Conservation (phyloP, 2,797 vertebrate genomes). For the Pseudomugil tenellus region DNA sequence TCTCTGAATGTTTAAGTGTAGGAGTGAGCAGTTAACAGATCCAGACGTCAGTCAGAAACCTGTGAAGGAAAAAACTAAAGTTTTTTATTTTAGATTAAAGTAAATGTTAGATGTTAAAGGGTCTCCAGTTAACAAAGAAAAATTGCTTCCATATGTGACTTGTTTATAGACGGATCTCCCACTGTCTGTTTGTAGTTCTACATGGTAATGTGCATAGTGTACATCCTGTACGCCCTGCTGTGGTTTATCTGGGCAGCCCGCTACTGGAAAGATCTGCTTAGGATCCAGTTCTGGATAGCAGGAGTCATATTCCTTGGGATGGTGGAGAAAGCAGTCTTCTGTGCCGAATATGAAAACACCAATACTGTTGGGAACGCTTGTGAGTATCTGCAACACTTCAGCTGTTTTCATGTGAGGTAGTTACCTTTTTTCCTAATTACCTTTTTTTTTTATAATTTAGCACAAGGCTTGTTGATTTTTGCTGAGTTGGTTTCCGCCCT, state of each 20-base stretch:
- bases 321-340: conserved; percentile 92
- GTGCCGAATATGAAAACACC: conserved; percentile 90
- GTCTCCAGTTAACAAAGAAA: conserved; percentile 13
- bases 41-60: no score
- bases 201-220: conserved; percentile 91
- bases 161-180: conserved; percentile 21
- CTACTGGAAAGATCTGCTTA: conserved; percentile 91
- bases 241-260: conserved; percentile 91
- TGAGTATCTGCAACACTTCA: conserved; percentile 66
- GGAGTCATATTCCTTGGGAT: conserved; percentile 91
- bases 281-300: conserved; percentile 93
- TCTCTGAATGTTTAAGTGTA: no score
- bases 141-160: conserved; percentile 28
- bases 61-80: no score
- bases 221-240: conserved; percentile 88
- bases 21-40: no score
- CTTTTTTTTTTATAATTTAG: conserved; percentile 55
- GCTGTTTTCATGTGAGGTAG: conserved; percentile 1
- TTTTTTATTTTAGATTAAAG: neutral
- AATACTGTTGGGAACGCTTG: conserved; percentile 85
- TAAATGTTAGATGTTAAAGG: conserved; percentile 11
- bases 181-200: conserved; percentile 83
- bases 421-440: neutral
- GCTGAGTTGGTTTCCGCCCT: conserved; percentile 88
- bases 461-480: conserved; percentile 85